phyloP scores from a whole-genome alignment of 2,113 vertebrate genomes.

The Siniperca knerii region DNA sequence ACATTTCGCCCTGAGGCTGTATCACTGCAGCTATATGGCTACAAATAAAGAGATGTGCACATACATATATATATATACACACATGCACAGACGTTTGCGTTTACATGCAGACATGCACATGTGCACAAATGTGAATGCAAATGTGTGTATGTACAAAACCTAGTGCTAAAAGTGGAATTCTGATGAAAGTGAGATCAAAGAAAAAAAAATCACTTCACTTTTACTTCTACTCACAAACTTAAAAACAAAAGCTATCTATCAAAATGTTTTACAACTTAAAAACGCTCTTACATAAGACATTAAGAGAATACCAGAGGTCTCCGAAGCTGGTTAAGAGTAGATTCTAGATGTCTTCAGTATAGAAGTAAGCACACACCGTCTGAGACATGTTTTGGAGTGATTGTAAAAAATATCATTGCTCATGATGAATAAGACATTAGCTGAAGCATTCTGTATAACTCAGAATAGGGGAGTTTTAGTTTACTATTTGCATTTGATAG shows the following conservation, averaged over 20 bases:
- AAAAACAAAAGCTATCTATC: background rate
- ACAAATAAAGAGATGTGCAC: constrained; percentile 40
- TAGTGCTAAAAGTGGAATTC: background rate
- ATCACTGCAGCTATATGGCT: constrained; percentile 66
- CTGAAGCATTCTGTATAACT: background rate
- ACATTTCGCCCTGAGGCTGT: constrained; percentile 78
- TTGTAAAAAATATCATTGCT: background rate
- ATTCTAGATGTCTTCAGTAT: too few relatives aligned
- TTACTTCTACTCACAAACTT: background rate
- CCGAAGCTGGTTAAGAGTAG: too few relatives aligned
- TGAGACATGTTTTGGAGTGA: background rate
- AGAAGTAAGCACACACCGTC: background rate
- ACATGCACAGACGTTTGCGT: background rate
- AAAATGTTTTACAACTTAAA: background rate
- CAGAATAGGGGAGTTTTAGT: background rate
- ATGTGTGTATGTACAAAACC: constrained; percentile 55
- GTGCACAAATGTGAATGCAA: constrained; percentile 27
- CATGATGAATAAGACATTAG: background rate
- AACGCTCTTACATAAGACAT: background rate
- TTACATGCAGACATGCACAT: constrained; percentile 78
- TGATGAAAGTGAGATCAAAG: background rate
- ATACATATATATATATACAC: background rate
- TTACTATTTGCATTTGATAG: background rate
- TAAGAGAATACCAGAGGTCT: background rate
- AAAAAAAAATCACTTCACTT: background rate